Evolutionary conservation across 2,113 vertebrate species (phyloP).

Genomic region (Rhinoptilus africanus): DNA sequence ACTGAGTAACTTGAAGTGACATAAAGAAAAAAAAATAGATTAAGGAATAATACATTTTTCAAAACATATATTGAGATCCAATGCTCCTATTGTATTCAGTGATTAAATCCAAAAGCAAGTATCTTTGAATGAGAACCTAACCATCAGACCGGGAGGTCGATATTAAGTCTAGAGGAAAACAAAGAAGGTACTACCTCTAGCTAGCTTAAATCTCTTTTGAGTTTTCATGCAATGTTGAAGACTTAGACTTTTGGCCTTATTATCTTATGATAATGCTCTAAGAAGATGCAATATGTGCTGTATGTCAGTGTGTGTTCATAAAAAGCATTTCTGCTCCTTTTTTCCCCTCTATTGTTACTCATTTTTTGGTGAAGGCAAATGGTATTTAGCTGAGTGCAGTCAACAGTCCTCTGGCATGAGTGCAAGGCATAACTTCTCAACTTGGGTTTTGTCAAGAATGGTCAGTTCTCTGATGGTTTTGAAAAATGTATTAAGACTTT

Average conservation of each 20-base stretch:
- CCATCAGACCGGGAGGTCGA: background rate
- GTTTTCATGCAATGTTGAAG: background rate
- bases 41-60: background rate
- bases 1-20: background rate
- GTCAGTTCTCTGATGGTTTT: background rate
- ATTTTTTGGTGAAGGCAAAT: background rate
- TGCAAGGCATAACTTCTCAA: accelerated
- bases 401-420: background rate
- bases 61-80: background rate
- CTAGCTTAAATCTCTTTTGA: background rate
- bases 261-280: background rate
- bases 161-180: background rate
- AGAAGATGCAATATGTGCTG: background rate
- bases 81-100: background rate
- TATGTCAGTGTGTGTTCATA: background rate
- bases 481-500: background rate
- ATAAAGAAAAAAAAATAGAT: background rate
- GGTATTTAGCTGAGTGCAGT: background rate
- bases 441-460: background rate
- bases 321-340: background rate
- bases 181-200: background rate
- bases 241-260: background rate
- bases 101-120: background rate
- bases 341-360: background rate
- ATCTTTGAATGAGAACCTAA: background rate